Percentiles rank a stretch among this genome's conserved stretches.
Conservation (phyloP, 1,140 invertebrate genomes). For the Magallana gigas region DNA sequence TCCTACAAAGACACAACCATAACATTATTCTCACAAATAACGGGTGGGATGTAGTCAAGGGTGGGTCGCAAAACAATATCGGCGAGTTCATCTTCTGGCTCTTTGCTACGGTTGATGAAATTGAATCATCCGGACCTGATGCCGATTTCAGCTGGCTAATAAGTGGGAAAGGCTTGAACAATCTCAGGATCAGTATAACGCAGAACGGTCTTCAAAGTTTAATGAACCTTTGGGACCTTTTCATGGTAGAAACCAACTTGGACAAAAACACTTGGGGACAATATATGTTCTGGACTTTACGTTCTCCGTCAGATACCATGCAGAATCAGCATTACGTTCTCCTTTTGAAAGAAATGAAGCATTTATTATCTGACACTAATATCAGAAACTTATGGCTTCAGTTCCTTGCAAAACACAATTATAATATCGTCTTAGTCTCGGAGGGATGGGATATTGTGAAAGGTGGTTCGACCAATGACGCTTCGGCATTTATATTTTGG, state of each 20-base stretch:
- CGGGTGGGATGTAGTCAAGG: slow-evolving; percentile 38
- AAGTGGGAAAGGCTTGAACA: not conserved
- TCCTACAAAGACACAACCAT: slow-evolving; percentile 16
- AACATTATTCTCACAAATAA: slow-evolving; percentile 13
- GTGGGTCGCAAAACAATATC: slow-evolving; percentile 26
- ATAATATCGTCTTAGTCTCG: not conserved
- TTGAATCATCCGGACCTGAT: not conserved
- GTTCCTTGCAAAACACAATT: not conserved
- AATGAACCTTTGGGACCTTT: slow-evolving; percentile 45
- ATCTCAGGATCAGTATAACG: slow-evolving; percentile 24
- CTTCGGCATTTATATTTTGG: slow-evolving; percentile 9
- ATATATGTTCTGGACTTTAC: slow-evolving; percentile 3
- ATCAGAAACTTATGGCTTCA: slow-evolving; percentile 12
- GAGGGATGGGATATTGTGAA: slow-evolving; percentile 35
- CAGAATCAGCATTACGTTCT: slow-evolving; percentile 30
- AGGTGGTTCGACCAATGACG: slow-evolving; percentile 27
- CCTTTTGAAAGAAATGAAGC: slow-evolving; percentile 18
- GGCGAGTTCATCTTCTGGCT: slow-evolving; percentile 30
- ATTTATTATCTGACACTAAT: slow-evolving; percentile 4
- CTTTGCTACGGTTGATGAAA: slow-evolving; percentile 26
- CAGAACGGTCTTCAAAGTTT: slow-evolving; percentile 35
- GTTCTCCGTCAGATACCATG: not conserved
- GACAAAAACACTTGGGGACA: slow-evolving; percentile 12
- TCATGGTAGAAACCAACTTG: slow-evolving; percentile 41
- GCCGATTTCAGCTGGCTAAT: slow-evolving; percentile 17